Evolutionary conservation across 2,113 vertebrate species (phyloP), one percentile per base, ranked within the genome.

Genomic region (Oxyruncus cristatus): DNA sequence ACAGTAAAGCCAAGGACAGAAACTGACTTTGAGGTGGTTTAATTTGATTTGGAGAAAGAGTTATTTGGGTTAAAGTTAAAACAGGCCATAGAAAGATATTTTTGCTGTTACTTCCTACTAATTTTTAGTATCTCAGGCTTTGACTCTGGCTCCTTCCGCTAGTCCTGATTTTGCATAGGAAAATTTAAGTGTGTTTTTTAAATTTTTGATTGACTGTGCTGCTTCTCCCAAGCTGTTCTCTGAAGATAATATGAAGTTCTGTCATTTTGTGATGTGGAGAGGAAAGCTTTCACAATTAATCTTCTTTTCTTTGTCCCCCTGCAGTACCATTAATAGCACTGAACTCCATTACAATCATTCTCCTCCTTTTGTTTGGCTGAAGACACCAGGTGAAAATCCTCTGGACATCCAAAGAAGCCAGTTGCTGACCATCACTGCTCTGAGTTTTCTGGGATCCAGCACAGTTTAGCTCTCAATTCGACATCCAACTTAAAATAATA

Each of bases 251-350:
- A 18, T 8, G 24, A 59, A 74, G 8, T n/a, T 49, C 35, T 67
- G 14, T 73, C 11, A 12, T 30, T 73, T 23, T 22, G 30, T 23
- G 39, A 14, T 7, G 13, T 4, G 30, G 18, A 55, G 41, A 63
- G 44, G 18, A 55, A 49, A 8, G 14, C 10, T 24, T 46, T 63
- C 39, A 32, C n/a, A 6, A 4, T 39, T 62, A 22, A 61, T 73
- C n/a, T 56, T n/a, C 56, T 27, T 58, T 19, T 46, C 17, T 24
- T 47, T 79, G 8, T 3, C 12, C 8, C 4, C 67, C 95, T 95
- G 12, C 98, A 99, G 99, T 99, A 92, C 99, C 99, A 28, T 95
- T 99, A 80, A 99, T 99, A 95, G 98, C 98, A 28, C 98, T 99
- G 89, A 99, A 99, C 93, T 97, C 99, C 3, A 33, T 98, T 89